These are phyloP conservation scores for Limnothrissa miodon DNA, from an alignment of 2,113 vertebrate genomes.

Conservation along the genomic window DNA sequence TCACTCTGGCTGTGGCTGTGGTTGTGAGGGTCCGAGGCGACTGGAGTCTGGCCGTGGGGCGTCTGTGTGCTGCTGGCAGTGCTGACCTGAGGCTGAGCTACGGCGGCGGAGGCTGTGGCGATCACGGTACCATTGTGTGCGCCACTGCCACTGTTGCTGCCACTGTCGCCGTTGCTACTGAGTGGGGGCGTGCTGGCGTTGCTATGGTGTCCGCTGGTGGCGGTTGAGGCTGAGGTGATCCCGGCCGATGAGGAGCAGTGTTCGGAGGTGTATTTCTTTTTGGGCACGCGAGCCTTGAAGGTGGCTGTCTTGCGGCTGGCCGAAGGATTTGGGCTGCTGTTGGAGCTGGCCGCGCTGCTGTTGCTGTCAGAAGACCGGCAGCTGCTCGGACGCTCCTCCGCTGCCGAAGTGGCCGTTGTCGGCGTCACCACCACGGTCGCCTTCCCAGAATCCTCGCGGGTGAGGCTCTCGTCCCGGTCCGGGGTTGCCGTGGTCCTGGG, in stretches of 20 bases:
- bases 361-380: constrained; percentile 69
- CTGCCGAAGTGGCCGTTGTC: neutral
- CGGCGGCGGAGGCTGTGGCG: neutral
- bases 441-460: constrained; percentile 44
- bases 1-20: constrained; percentile 38
- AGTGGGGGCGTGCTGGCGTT: constrained; percentile 54
- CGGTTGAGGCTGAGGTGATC: neutral
- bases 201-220: constrained; percentile 60
- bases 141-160: constrained; percentile 45
- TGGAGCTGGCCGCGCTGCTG: constrained; percentile 67
- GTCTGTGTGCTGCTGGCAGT: constrained; percentile 30
- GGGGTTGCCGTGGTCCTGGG: constrained; percentile 45
- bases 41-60: neutral
- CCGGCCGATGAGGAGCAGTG: constrained; percentile 57
- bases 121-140: constrained; percentile 25
- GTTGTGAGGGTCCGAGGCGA: constrained; percentile 2
- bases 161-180: constrained; percentile 45
- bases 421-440: neutral
- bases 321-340: constrained; percentile 76
- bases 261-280: constrained; percentile 86
- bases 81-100: constrained; percentile 25
- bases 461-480: constrained; percentile 59
- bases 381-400: constrained; percentile 61
- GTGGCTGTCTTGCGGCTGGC: constrained; percentile 85
- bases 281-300: constrained; percentile 85